Conservation (phyloP, 1,140 invertebrate genomes). For the Probaryconus sp. region DNA sequence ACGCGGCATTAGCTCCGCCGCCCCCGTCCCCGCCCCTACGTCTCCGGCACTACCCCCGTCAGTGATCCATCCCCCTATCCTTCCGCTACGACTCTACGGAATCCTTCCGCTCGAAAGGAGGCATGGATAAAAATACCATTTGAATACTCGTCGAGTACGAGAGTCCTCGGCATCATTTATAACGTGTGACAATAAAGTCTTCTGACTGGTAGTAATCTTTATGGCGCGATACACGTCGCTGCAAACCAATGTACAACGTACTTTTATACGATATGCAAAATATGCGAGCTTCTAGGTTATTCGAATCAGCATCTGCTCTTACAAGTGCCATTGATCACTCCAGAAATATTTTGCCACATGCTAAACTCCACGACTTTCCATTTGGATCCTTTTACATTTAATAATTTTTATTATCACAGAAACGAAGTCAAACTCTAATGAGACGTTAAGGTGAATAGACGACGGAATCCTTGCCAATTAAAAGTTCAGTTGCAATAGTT, state of each 20-base stretch:
- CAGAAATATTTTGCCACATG: no score
- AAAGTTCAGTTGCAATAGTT: no score
- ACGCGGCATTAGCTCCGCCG: constrained; percentile 68
- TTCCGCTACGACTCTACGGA: constrained; percentile 61
- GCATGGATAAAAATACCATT: constrained; percentile 77
- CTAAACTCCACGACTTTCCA: no score
- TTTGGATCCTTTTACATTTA: no score
- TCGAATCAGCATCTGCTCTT: constrained; percentile 21
- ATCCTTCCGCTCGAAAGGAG: constrained; percentile 74
- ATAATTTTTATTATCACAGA: no score
- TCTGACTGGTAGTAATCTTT: constrained; percentile 75
- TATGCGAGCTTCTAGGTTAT: constrained; percentile 13
- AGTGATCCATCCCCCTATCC: constrained; percentile 57
- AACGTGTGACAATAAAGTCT: constrained; percentile 77
- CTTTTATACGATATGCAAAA: constrained; percentile 72
- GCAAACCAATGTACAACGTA: constrained; percentile 28
- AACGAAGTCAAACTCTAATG: no score
- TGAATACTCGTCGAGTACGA: constrained; percentile 75
- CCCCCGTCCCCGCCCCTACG: constrained; percentile 54
- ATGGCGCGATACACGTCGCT: constrained; percentile 69
- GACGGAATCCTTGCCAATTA: no score
- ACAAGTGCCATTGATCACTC: constrained; percentile 35
- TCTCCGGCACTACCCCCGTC: constrained; percentile 59
- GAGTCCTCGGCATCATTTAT: constrained; percentile 75
- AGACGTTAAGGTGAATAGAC: no score